Evolutionary conservation across 2,797 vertebrate genomes (phyloP), one percentile per base, ranked within the genome.

Genomic region (Coracias cyanogaster): DNA sequence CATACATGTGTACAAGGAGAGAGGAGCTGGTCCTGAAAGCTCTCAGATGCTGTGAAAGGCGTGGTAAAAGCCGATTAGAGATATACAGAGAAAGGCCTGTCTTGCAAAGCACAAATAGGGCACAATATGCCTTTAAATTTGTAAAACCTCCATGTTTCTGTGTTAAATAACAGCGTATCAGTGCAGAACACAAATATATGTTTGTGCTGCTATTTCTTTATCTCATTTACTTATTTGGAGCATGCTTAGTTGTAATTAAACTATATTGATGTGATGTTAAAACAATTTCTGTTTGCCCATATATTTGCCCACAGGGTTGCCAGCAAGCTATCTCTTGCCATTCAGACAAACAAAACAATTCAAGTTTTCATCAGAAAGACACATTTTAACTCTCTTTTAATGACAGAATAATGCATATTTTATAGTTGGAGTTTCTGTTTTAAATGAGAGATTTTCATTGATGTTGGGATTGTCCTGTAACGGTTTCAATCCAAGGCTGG

Each of bases 201-300:
- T 24, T 61, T 70, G 12, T 57, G 54, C 51, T 87, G 55, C 69
- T 82, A 24, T 77, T 88, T 80, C 58, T 84, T 65, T 41, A 57
- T 89, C 83, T 96, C 64, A 58, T 89, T 87, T 90, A 60, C 81
- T 66, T 92, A 86, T 93, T 83, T 93, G 74, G 61, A 45, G 48
- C 73, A 29, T 7, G 6, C 14, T 90, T 65, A 91, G 20, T 39
- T 66, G 73, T 85, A 95, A 95, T 97, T 96, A 95, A 97, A 88
- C 90, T 92, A 76, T 46, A 95, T 8, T 49, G 80, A 96, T 52
- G 64, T 25, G 5, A 76, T 73, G 35, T 82, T 97, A 94, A 95
- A 95, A 92, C 69, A 79, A 39, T 93, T 88, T 92, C 46, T 84
- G 82, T 94, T 90, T 95, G 48, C 46, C 93, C 90, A 76, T 3